Base-by-base conservation (phyloP, 2,888 invertebrate species). In the Noctua fimbriata region DNA sequence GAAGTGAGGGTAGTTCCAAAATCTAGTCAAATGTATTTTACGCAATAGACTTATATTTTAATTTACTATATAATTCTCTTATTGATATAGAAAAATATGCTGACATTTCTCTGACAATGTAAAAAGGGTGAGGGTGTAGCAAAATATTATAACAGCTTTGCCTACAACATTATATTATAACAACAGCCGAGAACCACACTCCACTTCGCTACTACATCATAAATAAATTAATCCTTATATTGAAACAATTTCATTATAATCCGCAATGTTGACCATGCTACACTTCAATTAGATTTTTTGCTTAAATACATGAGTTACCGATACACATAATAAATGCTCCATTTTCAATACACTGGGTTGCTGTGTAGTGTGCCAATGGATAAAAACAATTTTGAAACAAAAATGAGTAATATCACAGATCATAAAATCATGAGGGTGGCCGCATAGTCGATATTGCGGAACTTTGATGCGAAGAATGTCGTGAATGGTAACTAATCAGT, bases 261-360 rank as follows among this genome's bases (percentile, higher is more conserved):
- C 90, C 90, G 89, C 89, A 89, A 89, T 83, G 79, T 89, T 78
- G 89, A 89, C 90, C 78, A 89, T 87, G 90, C 81, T 77, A 81
- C 82, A 81, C 70, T 78, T 77, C 69, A 47, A 69, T 73, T 78
- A 32, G 76, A 66, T 78, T 83, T 77, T 76, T 77, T 66, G 72
- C 76, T 81, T 87, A 75, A 41, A 10, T 16, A 88, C 44, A 65
- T 79, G 78, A 87, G 73, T 77, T 71, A 82, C 81, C 78, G 55
- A 82, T 88, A 84, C 69, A 84, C 60, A 76, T 89, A 86, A 88
- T 88, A 88, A 88, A 88, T 88, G 88, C 88, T 84, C 87, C 85
- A 88, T 86, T 87, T 66, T 47, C 21, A 71, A 63, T 52, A 78
- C 82, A 85, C 86, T 63, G 69, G 16, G 58, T 71, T 28, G 28